These are phyloP conservation scores for Lonchura striata DNA, from an alignment of 2,113 vertebrate species.

Conservation along the genomic window DNA sequence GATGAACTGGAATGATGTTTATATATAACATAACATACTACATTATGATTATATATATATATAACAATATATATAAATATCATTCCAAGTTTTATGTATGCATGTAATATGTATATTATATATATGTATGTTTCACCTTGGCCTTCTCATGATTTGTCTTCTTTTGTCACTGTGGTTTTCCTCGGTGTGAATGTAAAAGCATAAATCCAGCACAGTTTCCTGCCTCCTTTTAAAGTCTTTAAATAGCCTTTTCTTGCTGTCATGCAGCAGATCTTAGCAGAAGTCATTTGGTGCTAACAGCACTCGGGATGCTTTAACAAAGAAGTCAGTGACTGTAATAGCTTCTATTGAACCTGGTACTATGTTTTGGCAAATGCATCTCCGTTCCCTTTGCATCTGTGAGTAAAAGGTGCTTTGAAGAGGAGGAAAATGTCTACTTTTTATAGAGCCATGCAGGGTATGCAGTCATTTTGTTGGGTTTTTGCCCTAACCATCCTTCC, in stretches of 20 bases:
- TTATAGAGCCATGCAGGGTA: not conserved
- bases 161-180: not conserved
- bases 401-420: not conserved
- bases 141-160: not conserved
- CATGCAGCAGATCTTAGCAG: not conserved
- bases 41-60: not conserved
- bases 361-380: not conserved
- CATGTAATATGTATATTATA: rapidly evolving
- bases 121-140: not conserved
- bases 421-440: not conserved
- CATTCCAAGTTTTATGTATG: not conserved
- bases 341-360: not conserved
- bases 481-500: not conserved
- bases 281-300: not conserved
- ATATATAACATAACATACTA: not conserved
- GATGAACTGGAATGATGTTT: not conserved
- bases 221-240: not conserved
- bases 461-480: not conserved
- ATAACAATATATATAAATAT: not conserved
- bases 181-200: not conserved
- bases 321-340: not conserved
- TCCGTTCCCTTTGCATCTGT: not conserved
- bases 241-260: not conserved
- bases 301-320: not conserved
- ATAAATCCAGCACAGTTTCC: not conserved